Base-by-base conservation (phyloP, 2,113 vertebrate species). In the Furnarius figulus region DNA sequence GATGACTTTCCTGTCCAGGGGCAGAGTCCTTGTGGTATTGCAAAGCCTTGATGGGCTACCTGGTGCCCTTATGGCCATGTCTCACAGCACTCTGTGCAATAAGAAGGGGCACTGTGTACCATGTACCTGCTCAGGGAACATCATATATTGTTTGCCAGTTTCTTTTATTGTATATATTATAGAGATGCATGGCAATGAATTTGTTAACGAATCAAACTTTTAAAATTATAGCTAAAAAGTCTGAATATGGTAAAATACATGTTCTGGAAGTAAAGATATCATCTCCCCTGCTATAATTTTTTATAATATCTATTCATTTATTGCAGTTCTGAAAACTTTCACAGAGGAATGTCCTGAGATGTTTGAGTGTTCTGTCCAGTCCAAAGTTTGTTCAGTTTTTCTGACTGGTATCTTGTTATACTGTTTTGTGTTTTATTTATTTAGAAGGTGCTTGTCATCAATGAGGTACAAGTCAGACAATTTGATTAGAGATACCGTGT, bases 1-100 rank as follows among this genome's bases (percentile, higher is more conserved):
- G 12, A 24, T 77, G 12, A 11, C 17, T 71, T 74, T 66, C 23
- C 76, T 85, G 39, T 59, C 13, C 19, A 24, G 35, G 14, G 65
- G 5, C 37, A 49, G 42, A 66, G 33, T 46, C 21, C 9, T 61
- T 35, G 67, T 9, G 66, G 12, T 68, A 35, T 39, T 85, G 14
- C 25, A 20, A 44, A 70, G 33, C 40, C 44, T 67, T 35, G 28
- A 22, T 20, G 14, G 35, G 9, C 13, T 66, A n/a, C 8, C 5
- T 37, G 12, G 4, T 61, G 21, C 44, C 5, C 1, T 11, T 39
- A 14, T n/a, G 37, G 44, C 66, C 0, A 0, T 33, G 18, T 24
- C 52, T 86, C 80, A 19, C 20, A 27, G 37, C 40, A 66, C 9
- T 88, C 76, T 49, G 16, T 77, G 15, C n/a, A 76, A 3, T 40